phyloP scores from a whole-genome alignment of 2,888 invertebrate species.

The Diarsia dahlii region DNA sequence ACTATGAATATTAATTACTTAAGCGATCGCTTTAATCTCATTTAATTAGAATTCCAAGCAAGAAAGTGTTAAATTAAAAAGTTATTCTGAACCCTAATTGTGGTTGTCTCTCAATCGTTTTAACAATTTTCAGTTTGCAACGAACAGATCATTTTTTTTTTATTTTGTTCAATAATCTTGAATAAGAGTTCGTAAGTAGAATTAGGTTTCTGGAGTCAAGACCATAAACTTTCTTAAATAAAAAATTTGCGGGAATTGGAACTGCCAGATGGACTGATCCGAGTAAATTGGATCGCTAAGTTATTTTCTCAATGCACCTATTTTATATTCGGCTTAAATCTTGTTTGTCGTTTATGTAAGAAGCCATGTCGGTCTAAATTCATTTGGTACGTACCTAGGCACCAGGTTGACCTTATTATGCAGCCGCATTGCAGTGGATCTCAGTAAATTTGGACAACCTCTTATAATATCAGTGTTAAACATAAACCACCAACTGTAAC shows the following conservation, averaged over 20 bases:
- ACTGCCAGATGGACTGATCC: constrained; percentile 44
- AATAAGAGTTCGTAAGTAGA: constrained; percentile 33
- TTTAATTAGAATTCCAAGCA: constrained; percentile 59
- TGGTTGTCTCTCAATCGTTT: constrained; percentile 45
- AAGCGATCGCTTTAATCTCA: constrained; percentile 55
- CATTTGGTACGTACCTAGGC: constrained; percentile 57
- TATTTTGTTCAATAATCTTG: constrained; percentile 29
- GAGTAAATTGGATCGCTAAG: constrained; percentile 47
- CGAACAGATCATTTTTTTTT: constrained; percentile 35
- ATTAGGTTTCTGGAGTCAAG: constrained; percentile 16
- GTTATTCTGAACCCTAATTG: constrained; percentile 55
- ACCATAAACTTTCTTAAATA: constrained; percentile 40
- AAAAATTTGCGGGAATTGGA: constrained; percentile 46
- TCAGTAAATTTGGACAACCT: constrained; percentile 64
- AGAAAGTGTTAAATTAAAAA: constrained; percentile 58
- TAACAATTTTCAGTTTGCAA: constrained; percentile 40
- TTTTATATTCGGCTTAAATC: constrained; percentile 60
- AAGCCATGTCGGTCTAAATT: constrained; percentile 59
- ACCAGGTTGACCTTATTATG: constrained; percentile 72
- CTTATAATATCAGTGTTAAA: constrained; percentile 56
- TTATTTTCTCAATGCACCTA: constrained; percentile 60
- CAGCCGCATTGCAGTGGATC: constrained; percentile 74
- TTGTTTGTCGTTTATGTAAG: constrained; percentile 62
- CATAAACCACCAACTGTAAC: constrained; percentile 43
- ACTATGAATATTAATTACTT: constrained; percentile 64